These are phyloP conservation scores for Metaphire vulgaris DNA, from an alignment of 1,140 invertebrate genomes.

Conservation along the genomic window DNA sequence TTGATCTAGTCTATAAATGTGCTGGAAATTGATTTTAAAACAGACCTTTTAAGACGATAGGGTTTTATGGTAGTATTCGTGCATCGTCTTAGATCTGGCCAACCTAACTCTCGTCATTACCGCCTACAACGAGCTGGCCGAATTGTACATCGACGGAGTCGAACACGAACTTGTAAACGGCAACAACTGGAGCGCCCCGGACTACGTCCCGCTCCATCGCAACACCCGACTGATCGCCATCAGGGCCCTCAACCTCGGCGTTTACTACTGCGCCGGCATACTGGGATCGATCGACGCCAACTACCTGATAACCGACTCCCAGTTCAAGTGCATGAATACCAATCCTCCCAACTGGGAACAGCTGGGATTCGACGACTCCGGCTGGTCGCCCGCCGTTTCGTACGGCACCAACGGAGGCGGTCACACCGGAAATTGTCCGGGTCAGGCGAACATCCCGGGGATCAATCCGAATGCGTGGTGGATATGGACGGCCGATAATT, in stretches of 20 bases:
- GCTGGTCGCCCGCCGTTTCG: not conserved
- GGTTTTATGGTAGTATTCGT: too few species aligned
- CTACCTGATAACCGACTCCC: not conserved
- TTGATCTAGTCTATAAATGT: too few species aligned
- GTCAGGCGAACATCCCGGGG: not conserved
- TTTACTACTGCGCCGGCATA: not conserved
- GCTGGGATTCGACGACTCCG: not conserved
- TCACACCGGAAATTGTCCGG: not conserved
- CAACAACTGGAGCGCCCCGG: not conserved
- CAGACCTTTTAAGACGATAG: too few species aligned
- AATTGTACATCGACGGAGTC: not conserved
- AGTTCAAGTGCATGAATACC: not conserved
- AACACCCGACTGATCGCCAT: not conserved
- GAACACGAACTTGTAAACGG: not conserved
- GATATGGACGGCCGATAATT: not conserved
- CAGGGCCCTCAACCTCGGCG: not conserved
- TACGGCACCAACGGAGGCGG: not conserved
- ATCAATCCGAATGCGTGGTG: not conserved
- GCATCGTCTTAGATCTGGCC: not conserved
- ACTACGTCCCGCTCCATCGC: not conserved
- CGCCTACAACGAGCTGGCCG: not conserved
- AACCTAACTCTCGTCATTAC: not conserved
- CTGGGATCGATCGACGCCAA: not conserved
- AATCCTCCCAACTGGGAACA: not conserved
- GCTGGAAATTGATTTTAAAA: too few species aligned